Evolutionary conservation across 2,113 vertebrate species (phyloP).

Genomic region (Oryzias javanicus): DNA sequence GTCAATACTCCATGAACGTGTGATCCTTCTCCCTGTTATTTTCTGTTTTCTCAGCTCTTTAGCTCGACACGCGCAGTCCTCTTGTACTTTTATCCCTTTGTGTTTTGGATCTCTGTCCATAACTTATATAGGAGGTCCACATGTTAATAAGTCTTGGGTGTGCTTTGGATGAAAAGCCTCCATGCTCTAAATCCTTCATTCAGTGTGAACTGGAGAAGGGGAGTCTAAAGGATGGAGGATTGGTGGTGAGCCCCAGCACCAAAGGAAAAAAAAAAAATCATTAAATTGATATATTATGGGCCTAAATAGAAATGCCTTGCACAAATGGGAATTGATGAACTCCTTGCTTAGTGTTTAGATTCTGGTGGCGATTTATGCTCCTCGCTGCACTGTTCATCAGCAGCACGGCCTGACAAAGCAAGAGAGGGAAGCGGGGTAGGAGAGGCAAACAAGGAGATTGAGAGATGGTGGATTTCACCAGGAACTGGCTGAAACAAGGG

Average conservation of each 20-base stretch:
- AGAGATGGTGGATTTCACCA: slow-evolving; percentile 33
- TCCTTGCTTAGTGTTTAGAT: slow-evolving; percentile 68
- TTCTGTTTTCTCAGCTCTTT: too few relatives aligned
- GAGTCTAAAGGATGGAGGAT: slow-evolving; percentile 9
- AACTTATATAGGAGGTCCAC: slow-evolving; percentile 32
- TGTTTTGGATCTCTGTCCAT: slow-evolving; percentile 4
- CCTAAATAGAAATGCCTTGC: slow-evolving; percentile 78
- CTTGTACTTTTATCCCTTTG: too few relatives aligned
- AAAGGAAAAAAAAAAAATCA: slow-evolving; percentile 50
- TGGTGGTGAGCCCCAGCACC: slow-evolving; percentile 30
- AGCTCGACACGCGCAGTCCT: too few relatives aligned
- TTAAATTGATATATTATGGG: slow-evolving; percentile 79
- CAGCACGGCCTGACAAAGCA: slow-evolving; percentile 59
- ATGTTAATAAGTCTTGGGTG: slow-evolving; percentile 42
- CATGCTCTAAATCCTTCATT: slow-evolving; percentile 63
- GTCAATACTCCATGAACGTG: too few relatives aligned
- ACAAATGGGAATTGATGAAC: slow-evolving; percentile 80
- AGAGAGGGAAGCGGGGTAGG: slow-evolving; percentile 30
- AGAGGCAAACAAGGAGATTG: slow-evolving; percentile 31
- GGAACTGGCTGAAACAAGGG: slow-evolving; percentile 23
- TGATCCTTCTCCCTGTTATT: too few relatives aligned
- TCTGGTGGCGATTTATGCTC: slow-evolving; percentile 51
- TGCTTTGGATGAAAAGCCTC: slow-evolving; percentile 37
- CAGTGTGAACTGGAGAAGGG: slow-evolving; percentile 29
- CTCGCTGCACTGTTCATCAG: slow-evolving; percentile 38